Base-by-base conservation (phyloP, 2,888 invertebrate species). In the Blera fallax region DNA sequence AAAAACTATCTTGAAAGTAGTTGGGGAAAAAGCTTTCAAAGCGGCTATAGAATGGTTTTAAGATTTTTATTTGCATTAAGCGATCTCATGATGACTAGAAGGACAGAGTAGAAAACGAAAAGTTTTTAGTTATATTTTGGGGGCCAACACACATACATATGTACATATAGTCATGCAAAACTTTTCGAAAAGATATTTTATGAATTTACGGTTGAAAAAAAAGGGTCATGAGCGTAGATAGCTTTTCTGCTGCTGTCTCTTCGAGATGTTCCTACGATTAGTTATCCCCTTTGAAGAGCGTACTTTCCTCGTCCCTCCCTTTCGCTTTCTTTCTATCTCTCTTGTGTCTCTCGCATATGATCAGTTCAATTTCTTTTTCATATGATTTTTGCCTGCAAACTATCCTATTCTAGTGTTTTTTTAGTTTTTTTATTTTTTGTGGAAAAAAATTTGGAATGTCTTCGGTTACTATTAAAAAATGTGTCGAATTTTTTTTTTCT, bases 31-130 rank as follows among this genome's bases (percentile, higher is more conserved):
- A 65, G 32, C 34, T 2, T 48, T 48, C 10, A 48, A 64, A 48
- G 48, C 21, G 32, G n/a, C 11, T 32, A n/a, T 21, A 16, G 18
- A n/a, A 29, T 58, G n/a, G n/a, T 34, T 37, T 11, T 58, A 27
- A 24, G 2, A 24, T 24, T 8, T 40, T 8, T 40, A 40, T 62
- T 4, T 37, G 8, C n/a, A 6, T 34, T 14, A 6, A 10, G 3
- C 37, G 18, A 18, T 56, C 21, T 40, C 37, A 37, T 18, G 40
- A 43, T 52, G 52, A 69, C 67, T 69, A 69, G 65, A 65, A 65
- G 67, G 54, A 54, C 54, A 69, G 67, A 29, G 37, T 67, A 52
- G 52, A 52, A 52, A 52, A 40, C 52, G 24, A 14, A 37, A 37
- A 50, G 34, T 6, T 10, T 34, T 21, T n/a, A 52, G 8, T 10